Percentiles rank a stretch among this genome's conserved stretches.
phyloP scores from a whole-genome alignment of 2,113 vertebrate genomes.

The Symphodus melops region DNA sequence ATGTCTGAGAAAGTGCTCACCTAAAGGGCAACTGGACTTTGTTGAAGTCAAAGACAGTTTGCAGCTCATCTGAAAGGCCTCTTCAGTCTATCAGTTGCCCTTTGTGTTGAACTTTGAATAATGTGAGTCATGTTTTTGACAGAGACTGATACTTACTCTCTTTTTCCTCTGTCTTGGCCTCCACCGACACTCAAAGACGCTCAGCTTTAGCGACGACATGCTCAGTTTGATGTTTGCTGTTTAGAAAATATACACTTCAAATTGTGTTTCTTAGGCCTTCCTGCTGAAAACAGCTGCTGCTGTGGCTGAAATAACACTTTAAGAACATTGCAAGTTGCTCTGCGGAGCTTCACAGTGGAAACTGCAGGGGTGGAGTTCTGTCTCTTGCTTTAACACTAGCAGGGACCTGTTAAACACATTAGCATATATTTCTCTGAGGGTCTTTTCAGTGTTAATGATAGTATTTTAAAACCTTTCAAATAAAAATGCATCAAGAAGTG shows the following conservation, averaged over 20 bases:
- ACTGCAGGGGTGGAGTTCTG: neutral
- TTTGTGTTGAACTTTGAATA: no score
- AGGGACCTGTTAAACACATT: neutral
- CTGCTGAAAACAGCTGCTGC: neutral
- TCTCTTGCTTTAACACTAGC: neutral
- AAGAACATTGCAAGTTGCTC: neutral
- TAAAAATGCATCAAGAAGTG: no score
- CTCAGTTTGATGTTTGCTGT: neutral
- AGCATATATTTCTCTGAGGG: no score
- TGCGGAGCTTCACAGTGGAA: neutral
- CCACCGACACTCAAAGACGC: neutral
- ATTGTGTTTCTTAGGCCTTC: neutral
- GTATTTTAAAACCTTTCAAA: no score
- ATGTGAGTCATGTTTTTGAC: no score
- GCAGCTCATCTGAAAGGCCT: no score
- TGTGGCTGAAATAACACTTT: neutral
- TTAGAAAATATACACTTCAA: neutral
- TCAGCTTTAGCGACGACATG: no score
- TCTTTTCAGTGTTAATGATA: no score
- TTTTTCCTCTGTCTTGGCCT: neutral
- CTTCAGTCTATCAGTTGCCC: no score
- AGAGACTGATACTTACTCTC: neutral
- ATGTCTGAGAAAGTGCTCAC: no score
- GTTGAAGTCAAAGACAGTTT: no score
- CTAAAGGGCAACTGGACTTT: no score